Percentiles rank a stretch among this genome's conserved stretches.
phyloP scores from a whole-genome alignment of 2,113 vertebrate species.

The Bathybates hornii region DNA sequence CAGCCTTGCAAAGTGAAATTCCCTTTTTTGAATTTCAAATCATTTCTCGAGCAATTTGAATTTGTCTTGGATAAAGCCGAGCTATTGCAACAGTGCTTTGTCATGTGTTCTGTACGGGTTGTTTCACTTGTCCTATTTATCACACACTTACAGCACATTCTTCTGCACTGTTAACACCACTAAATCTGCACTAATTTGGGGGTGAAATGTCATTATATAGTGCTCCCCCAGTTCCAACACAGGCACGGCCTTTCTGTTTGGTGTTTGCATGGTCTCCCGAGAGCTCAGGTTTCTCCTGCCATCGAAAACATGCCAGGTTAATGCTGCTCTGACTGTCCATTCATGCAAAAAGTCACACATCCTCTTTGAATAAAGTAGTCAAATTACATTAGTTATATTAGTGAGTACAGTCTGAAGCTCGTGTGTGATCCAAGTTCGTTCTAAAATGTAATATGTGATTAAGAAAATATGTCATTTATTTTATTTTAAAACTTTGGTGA shows the following conservation, averaged over 20 bases:
- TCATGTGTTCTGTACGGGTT: neutral
- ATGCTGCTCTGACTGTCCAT: neutral
- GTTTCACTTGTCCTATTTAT: neutral
- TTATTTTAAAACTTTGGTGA: neutral
- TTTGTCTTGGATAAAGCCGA: conserved; percentile 24
- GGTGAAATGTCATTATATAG: neutral
- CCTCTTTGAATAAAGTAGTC: neutral
- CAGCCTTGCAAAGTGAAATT: conserved; percentile 13
- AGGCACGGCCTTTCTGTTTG: neutral
- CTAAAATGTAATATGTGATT: neutral
- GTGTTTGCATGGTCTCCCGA: neutral
- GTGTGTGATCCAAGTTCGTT: neutral
- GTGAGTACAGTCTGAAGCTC: neutral
- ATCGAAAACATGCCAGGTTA: neutral
- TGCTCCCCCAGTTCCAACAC: neutral
- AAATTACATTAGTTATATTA: neutral
- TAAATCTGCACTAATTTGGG: neutral
- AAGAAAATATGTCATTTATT: neutral
- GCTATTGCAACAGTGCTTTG: conserved; percentile 10
- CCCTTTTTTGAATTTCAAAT: conserved; percentile 48
- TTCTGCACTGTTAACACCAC: neutral
- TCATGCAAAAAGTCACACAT: neutral
- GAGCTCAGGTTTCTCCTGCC: neutral
- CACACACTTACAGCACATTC: neutral
- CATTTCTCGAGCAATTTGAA: conserved; percentile 30